These are phyloP conservation scores for Chaetogeoica ovagalla DNA, from an alignment of 2,888 invertebrate species.

Conservation along the genomic window DNA sequence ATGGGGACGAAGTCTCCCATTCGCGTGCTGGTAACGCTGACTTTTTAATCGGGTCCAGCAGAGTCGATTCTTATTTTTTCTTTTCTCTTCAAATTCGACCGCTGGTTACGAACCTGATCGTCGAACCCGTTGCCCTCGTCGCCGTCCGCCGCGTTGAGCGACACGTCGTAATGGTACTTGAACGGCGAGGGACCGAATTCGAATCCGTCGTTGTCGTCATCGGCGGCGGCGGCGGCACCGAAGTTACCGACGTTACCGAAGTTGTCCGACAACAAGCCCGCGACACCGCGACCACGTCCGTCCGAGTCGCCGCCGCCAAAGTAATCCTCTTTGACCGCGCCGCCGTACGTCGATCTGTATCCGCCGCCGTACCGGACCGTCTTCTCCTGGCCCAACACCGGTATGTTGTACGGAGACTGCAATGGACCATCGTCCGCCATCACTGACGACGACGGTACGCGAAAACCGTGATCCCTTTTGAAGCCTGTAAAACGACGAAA, in stretches of 20 bases:
- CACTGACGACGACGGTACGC: constrained; percentile 58
- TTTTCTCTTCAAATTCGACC: too few species aligned
- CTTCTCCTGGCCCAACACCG: constrained; percentile 22
- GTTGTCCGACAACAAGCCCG: too few species aligned
- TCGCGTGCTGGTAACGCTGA: too few species aligned
- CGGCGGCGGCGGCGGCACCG: neutral
- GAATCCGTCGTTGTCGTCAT: neutral
- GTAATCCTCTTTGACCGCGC: neutral
- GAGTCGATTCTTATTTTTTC: too few species aligned
- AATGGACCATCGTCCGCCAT: constrained; percentile 68
- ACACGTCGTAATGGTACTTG: constrained; percentile 43
- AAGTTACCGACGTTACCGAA: neutral
- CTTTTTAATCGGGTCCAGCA: too few species aligned
- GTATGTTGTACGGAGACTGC: constrained; percentile 26
- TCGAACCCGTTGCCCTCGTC: constrained; percentile 15
- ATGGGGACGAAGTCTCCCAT: too few species aligned
- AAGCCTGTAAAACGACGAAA: constrained; percentile 11
- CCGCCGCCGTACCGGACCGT: constrained; percentile 57
- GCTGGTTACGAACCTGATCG: constrained; percentile 3
- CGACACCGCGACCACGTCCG: neutral
- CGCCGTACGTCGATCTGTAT: neutral
- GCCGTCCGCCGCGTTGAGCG: neutral
- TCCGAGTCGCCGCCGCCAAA: neutral
- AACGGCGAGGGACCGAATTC: constrained; percentile 14
- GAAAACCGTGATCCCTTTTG: constrained; percentile 54